Evolutionary conservation across 1,140 invertebrate species (phyloP).

Genomic region (Pollicipes pollicipes): DNA sequence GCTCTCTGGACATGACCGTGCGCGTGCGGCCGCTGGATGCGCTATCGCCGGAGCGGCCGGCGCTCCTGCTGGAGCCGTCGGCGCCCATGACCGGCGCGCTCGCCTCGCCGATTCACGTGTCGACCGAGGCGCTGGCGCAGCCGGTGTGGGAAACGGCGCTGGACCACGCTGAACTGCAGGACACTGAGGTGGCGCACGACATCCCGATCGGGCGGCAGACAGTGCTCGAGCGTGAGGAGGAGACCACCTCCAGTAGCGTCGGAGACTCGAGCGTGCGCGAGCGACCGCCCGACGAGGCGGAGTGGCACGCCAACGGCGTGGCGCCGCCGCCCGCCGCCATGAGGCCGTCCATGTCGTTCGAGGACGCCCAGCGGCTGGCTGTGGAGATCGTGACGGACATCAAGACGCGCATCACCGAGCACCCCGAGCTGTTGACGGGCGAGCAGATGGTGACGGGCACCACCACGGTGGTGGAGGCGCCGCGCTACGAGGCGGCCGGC

Average conservation of each 20-base stretch:
- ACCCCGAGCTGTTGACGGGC: not conserved
- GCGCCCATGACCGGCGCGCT: not conserved
- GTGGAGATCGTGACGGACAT: not conserved
- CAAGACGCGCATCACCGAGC: not conserved
- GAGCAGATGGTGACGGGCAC: not conserved
- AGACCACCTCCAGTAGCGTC: not conserved
- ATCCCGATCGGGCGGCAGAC: not conserved
- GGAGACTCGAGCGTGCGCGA: not conserved
- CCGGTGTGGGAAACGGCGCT: not conserved
- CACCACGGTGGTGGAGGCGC: not conserved
- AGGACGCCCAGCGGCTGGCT: conserved; percentile 18
- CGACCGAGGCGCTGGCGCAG: not conserved
- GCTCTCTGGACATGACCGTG: not conserved
- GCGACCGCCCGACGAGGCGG: not conserved
- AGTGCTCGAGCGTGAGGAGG: not conserved
- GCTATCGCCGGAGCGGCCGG: not conserved
- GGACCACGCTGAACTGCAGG: not conserved
- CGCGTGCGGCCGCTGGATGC: not conserved
- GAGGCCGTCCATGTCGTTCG: conserved; percentile 20
- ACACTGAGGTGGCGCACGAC: not conserved
- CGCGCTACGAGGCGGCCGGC: not conserved
- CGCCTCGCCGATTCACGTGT: not conserved
- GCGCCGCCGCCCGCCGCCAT: conserved; percentile 5
- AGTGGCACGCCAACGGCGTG: not conserved
- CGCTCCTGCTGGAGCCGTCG: not conserved